Evolutionary conservation across 2,113 vertebrate species (phyloP).

Genomic region (Bucco capensis): DNA sequence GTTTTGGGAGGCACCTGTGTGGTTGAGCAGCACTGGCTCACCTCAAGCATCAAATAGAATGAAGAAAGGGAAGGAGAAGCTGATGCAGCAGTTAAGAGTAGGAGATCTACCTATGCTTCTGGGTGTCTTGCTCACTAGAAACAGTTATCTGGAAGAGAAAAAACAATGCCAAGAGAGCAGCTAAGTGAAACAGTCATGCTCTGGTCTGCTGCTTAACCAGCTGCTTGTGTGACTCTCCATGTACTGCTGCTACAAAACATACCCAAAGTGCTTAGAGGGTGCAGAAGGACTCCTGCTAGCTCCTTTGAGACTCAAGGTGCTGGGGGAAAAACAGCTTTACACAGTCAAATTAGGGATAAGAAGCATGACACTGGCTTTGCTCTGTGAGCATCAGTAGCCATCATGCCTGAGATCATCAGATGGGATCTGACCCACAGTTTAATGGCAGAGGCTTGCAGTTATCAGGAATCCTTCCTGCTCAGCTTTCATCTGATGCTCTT

Average conservation of each 20-base stretch:
- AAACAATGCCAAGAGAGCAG: neutral
- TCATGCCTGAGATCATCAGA: neutral
- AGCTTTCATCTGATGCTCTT: neutral
- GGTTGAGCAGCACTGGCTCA: neutral
- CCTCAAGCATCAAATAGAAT: neutral
- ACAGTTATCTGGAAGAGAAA: neutral
- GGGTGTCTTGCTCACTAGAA: neutral
- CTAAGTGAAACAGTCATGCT: neutral
- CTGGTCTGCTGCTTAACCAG: neutral
- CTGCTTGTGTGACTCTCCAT: neutral
- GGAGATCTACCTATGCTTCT: neutral
- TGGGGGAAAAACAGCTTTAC: neutral
- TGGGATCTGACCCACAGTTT: neutral
- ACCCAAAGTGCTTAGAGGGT: neutral
- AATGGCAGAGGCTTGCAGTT: neutral
- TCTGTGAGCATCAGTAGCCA: neutral
- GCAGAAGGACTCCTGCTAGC: neutral
- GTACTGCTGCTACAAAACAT: neutral
- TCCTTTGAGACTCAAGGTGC: neutral
- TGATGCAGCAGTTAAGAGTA: neutral
- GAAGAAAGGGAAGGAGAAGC: neutral
- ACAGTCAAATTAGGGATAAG: neutral
- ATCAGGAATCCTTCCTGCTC: neutral
- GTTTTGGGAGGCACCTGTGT: neutral
- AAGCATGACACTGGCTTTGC: neutral